Conservation (phyloP, 1,140 invertebrate genomes). For the Megalonaias nervosa region DNA sequence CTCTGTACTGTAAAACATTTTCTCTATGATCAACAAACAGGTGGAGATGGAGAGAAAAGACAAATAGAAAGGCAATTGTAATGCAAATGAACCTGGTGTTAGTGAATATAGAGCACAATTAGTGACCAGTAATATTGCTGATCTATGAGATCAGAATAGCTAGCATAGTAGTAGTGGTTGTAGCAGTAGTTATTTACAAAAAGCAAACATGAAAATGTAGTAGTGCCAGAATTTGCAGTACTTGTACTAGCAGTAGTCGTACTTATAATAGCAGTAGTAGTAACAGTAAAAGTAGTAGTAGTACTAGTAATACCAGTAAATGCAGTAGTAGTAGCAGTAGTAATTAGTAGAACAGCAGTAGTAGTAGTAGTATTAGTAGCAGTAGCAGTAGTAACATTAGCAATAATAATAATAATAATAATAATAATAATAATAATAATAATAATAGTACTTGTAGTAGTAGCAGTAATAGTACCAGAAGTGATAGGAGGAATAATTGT, state of each 20-base stretch:
- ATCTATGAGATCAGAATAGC: too few relatives aligned
- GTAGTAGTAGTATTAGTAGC: background rate
- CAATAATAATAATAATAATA: conserved; percentile 7
- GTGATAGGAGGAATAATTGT: conserved; percentile 22
- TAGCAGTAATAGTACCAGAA: conserved; percentile 12
- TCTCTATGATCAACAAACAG: too few relatives aligned
- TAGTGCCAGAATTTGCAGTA: background rate
- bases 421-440: conserved; percentile 12
- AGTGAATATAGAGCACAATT: too few relatives aligned
- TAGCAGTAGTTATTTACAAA: too few relatives aligned
- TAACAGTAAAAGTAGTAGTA: background rate
- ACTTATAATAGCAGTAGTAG: background rate
- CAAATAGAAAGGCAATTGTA: too few relatives aligned
- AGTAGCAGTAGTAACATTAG: background rate
- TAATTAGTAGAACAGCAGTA: background rate
- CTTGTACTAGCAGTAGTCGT: background rate
- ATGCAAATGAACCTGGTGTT: too few relatives aligned
- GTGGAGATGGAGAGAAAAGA: too few relatives aligned
- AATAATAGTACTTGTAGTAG: conserved; percentile 25
- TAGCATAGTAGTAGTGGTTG: too few relatives aligned
- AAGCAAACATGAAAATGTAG: background rate
- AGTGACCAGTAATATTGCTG: too few relatives aligned
- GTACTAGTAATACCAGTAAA: background rate
- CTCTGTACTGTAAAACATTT: too few relatives aligned
- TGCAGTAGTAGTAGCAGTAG: background rate